A percentile compares a stretch with the other conserved stretches of the same genome.
Conservation (phyloP, 2,888 invertebrate genomes). For the Phania funesta region DNA sequence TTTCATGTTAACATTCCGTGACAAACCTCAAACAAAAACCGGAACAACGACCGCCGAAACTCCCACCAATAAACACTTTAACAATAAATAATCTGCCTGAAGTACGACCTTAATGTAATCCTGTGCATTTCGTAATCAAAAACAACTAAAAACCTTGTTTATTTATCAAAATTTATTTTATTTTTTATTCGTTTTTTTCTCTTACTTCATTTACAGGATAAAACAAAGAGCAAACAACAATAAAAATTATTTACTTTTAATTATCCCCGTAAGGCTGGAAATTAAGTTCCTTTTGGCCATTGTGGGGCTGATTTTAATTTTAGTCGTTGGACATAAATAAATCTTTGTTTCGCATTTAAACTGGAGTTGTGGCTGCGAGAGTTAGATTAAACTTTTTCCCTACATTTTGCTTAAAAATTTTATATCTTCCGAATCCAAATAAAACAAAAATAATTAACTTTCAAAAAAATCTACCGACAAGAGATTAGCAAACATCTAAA, state of each 20-base stretch:
- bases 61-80: not conserved
- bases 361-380: constrained; percentile 56
- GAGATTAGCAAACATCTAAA: too few species aligned
- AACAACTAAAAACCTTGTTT: not conserved
- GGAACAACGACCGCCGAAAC: not conserved
- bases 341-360: constrained; percentile 61
- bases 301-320: constrained; percentile 35
- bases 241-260: not conserved
- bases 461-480: too few species aligned
- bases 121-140: not conserved
- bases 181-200: not conserved
- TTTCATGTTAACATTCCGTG: constrained; percentile 32
- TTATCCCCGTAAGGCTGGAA: not conserved
- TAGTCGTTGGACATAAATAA: constrained; percentile 50
- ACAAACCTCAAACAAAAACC: not conserved
- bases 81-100: not conserved
- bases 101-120: not conserved
- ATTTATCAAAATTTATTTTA: constrained; percentile 9
- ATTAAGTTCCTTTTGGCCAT: constrained; percentile 4
- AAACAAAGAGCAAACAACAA: constrained; percentile 1
- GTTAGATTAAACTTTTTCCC: constrained; percentile 45
- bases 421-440: not conserved
- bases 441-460: too few species aligned
- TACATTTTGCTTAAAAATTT: not conserved
- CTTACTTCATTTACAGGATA: not conserved